These are phyloP conservation scores for Brachionichthys hirsutus DNA, from an alignment of 2,113 vertebrate species.

Conservation along the genomic window DNA sequence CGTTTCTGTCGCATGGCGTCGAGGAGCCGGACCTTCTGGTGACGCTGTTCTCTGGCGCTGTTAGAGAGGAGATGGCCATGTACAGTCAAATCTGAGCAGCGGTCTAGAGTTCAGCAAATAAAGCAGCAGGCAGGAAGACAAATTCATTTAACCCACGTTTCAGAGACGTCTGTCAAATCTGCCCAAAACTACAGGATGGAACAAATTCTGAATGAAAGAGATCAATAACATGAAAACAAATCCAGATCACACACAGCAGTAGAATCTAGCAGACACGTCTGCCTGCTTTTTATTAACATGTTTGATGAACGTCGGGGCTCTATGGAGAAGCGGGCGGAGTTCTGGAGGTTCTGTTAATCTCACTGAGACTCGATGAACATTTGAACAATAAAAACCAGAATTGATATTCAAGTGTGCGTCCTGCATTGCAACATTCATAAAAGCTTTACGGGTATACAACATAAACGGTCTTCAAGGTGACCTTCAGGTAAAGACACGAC, in stretches of 20 bases:
- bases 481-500: too few relatives aligned
- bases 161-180: too few relatives aligned
- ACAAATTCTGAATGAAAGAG: background rate
- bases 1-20: constrained; percentile 73
- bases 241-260: constrained; percentile 6
- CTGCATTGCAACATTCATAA: too few relatives aligned
- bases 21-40: constrained; percentile 71
- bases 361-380: too few relatives aligned
- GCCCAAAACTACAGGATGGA: background rate
- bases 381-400: too few relatives aligned
- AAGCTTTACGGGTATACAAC: too few relatives aligned
- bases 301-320: too few relatives aligned
- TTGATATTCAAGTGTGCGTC: too few relatives aligned
- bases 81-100: constrained; percentile 73
- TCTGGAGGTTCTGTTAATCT: too few relatives aligned
- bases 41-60: constrained; percentile 80
- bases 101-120: too few relatives aligned
- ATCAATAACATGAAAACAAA: constrained; percentile 1
- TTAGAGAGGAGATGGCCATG: constrained; percentile 81
- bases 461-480: too few relatives aligned
- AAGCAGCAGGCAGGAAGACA: background rate
- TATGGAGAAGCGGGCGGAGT: too few relatives aligned
- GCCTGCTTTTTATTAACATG: background rate
- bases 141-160: background rate
- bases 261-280: constrained; percentile 9